Base-by-base conservation (phyloP, 2,797 vertebrate species). In the Myotis daubentonii region DNA sequence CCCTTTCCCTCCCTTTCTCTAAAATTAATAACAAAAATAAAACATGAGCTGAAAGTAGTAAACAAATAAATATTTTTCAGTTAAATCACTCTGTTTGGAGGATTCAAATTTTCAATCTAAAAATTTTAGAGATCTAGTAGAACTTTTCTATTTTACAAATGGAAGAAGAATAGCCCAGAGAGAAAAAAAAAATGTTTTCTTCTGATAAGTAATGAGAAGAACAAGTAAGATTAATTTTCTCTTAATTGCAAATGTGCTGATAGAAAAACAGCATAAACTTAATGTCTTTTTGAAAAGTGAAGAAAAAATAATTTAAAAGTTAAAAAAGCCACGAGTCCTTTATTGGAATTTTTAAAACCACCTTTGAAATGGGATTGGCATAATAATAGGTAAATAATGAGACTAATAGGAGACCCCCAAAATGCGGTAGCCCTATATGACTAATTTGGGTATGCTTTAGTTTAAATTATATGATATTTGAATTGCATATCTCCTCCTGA, bases 401-500 rank as follows among this genome's bases (percentile, higher is more conserved):
- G 12, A 66, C 22, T 62, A 76, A 10, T 38, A 11, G 7, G 81
- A 49, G n/a, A 78, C 9, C 13, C 25, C 25, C 4, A 36, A 89
- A 78, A 66, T 78, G 22, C 20, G 8, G 11, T 71, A 71, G 33
- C 36, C 1, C 1, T 5, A 62, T 33, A 53, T 62, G 53, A 88
- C 12, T 78, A 68, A 80, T 84, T 91, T 80, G 72, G 16, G 16
- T 22, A 51, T 23, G 5, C n/a, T 49, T 38, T 38, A 75, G 23
- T 68, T 94, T 83, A 53, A 68, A 79, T 71, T 72, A 87, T 68
- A 19, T 72, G 28, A 66, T 62, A 79, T 84, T 53, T 91, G 38
- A 91, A 71, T 65, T 85, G n/a, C 36, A 0, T 41, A 41, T 76
- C 20, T 93, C 25, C 11, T 44, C n/a, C 72, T 90, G 13, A 71